A percentile compares a stretch with the other conserved stretches of the same genome.
Conservation (phyloP, 1,140 invertebrate genomes). For the Lasioglossum albipes region DNA sequence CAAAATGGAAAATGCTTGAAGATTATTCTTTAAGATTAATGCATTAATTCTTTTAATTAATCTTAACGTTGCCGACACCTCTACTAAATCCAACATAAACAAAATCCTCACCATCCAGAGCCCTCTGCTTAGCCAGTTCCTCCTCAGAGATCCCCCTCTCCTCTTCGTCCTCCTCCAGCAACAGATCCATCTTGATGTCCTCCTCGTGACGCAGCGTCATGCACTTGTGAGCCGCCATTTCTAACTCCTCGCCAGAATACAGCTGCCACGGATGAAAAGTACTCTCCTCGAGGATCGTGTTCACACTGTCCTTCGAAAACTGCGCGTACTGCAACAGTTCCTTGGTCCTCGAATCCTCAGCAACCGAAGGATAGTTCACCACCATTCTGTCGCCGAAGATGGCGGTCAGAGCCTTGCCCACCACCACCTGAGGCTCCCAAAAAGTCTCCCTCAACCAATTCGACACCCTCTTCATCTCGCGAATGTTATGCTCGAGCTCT, state of each 20-base stretch:
- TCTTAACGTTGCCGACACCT: too few species aligned
- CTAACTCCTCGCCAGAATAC: constrained; percentile 49
- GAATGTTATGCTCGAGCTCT: constrained; percentile 71
- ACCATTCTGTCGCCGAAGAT: constrained; percentile 73
- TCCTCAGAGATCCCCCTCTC: constrained; percentile 30
- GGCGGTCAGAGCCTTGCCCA: constrained; percentile 75
- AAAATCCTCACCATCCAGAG: constrained; percentile 51
- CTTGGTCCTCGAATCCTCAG: constrained; percentile 25
- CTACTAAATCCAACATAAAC: too few species aligned
- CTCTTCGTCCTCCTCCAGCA: constrained; percentile 56
- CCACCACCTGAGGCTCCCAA: constrained; percentile 71
- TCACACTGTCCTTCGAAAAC: constrained; percentile 51
- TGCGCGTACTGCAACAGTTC: constrained; percentile 48
- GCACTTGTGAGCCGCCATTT: constrained; percentile 35
- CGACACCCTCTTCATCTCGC: constrained; percentile 70
- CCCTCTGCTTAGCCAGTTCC: constrained; percentile 41
- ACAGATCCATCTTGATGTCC: constrained; percentile 44
- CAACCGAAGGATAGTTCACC: constrained; percentile 74
- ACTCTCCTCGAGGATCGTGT: constrained; percentile 27
- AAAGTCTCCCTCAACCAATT: constrained; percentile 75
- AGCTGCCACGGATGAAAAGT: constrained; percentile 55
- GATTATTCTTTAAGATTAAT: too few species aligned
- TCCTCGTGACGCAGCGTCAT: constrained; percentile 44
- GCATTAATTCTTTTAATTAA: too few species aligned
- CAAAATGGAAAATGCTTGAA: too few species aligned